Percentiles rank a stretch among this genome's conserved stretches.
These are phyloP conservation scores for Trissolcus basalis DNA, from an alignment of 1,140 invertebrate species.

Conservation along the genomic window DNA sequence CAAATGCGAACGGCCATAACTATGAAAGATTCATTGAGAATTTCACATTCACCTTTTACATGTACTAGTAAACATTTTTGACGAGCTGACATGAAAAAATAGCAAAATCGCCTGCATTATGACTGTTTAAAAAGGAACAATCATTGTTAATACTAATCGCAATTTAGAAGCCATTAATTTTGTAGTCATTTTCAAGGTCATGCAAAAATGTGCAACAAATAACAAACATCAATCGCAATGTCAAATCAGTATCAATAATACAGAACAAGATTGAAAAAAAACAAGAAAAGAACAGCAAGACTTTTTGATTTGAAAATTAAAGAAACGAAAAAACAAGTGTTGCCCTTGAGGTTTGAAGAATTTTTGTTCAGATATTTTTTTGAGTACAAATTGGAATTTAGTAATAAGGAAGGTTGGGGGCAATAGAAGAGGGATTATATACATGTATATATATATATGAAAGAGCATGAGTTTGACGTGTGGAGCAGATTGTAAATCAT, in stretches of 20 bases:
- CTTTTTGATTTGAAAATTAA: too few species aligned
- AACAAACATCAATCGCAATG: too few species aligned
- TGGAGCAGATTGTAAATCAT: conserved; percentile 77
- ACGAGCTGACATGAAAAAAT: not conserved
- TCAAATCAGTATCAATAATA: too few species aligned
- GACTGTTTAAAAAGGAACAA: conserved; percentile 4
- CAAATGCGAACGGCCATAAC: not conserved
- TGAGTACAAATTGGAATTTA: conserved; percentile 4
- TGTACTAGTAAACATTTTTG: not conserved
- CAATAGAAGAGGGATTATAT: conserved; percentile 37
- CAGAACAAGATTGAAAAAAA: too few species aligned
- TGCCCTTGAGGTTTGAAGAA: too few species aligned
- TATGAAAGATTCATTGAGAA: conserved; percentile 17
- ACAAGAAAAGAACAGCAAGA: too few species aligned
- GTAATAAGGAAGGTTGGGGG: conserved; percentile 46
- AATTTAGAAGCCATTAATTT: too few species aligned
- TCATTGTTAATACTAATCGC: not conserved
- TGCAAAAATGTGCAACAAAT: too few species aligned
- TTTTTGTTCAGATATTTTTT: too few species aligned
- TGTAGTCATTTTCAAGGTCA: too few species aligned
- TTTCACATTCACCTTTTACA: not conserved
- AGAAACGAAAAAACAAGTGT: too few species aligned
- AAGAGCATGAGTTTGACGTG: conserved; percentile 72
- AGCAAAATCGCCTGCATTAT: too few species aligned
- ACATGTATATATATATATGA: conserved; percentile 23